A percentile compares a stretch with the other conserved stretches of the same genome.
Conservation (phyloP, 1,140 invertebrate species). For the Drosophila gunungcola region DNA sequence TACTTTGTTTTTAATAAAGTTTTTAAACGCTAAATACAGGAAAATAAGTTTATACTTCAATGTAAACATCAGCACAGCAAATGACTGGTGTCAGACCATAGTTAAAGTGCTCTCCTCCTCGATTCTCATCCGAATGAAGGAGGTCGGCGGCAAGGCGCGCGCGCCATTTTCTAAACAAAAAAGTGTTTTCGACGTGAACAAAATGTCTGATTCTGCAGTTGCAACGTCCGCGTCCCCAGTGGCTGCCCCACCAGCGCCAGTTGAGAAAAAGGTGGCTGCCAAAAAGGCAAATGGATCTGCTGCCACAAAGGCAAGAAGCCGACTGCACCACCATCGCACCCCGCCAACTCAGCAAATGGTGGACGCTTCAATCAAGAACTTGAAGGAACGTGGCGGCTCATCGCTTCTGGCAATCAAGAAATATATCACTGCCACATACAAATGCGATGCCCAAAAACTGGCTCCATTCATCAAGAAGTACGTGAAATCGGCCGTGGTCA, state of each 20-base stretch:
- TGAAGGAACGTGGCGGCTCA: constrained; percentile 88
- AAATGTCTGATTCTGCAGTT: constrained; percentile 34
- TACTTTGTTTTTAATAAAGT: too few relatives aligned
- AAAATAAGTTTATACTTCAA: not conserved
- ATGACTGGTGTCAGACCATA: not conserved
- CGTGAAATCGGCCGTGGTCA: not conserved
- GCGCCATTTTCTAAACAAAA: not conserved
- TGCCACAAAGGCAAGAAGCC: constrained; percentile 81
- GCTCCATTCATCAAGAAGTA: constrained; percentile 1
- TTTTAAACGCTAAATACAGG: too few relatives aligned
- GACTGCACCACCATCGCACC: constrained; percentile 83
- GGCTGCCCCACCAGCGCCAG: not conserved
- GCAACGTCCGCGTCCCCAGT: constrained; percentile 39
- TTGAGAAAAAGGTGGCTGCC: not conserved
- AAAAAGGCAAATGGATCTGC: not conserved
- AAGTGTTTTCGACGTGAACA: not conserved
- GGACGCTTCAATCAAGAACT: constrained; percentile 86
- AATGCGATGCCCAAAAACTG: not conserved
- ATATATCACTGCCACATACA: not conserved
- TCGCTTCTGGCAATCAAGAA: constrained; percentile 87
- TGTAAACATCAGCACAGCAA: not conserved
- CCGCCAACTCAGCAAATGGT: constrained; percentile 87
- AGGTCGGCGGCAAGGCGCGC: not conserved
- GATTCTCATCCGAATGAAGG: not conserved
- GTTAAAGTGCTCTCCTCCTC: not conserved